phyloP scores from a whole-genome alignment of 2,888 invertebrate genomes.

The Diogma glabrata region DNA sequence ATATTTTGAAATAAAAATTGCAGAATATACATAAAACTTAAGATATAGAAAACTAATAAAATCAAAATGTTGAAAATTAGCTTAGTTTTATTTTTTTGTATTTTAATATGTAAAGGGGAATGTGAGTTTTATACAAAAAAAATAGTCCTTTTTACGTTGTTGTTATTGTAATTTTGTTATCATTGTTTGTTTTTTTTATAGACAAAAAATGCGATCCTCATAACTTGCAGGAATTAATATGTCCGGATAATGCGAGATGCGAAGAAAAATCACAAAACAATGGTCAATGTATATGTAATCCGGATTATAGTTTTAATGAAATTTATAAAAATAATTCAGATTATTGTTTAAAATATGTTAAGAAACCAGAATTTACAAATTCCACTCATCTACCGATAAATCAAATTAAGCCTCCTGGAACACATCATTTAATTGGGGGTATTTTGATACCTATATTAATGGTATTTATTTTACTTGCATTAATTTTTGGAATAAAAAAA shows the following conservation, averaged over 20 bases:
- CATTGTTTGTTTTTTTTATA: background rate
- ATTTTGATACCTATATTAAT: slow-evolving; percentile 23
- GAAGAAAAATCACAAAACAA: background rate
- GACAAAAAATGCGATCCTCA: slow-evolving; percentile 8
- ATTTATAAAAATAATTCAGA: slow-evolving; percentile 13
- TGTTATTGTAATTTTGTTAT: too few species aligned
- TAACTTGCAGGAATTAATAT: too few species aligned
- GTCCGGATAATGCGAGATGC: slow-evolving; percentile 2
- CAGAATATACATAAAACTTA: too few species aligned
- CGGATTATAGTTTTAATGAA: slow-evolving; percentile 13
- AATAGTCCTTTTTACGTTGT: too few species aligned
- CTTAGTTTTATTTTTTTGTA: too few species aligned
- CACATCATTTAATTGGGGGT: slow-evolving; percentile 23
- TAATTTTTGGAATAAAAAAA: slow-evolving; percentile 20
- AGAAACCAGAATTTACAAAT: background rate
- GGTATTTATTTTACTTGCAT: slow-evolving; percentile 20
- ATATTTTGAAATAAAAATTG: too few species aligned
- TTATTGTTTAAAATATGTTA: slow-evolving; percentile 13
- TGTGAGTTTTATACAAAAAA: too few species aligned
- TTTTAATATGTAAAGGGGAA: too few species aligned
- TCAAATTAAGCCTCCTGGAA: slow-evolving; percentile 15
- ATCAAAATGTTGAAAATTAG: too few species aligned
- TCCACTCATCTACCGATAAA: background rate
- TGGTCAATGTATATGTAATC: slow-evolving; percentile 12
- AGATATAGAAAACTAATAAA: too few species aligned